Evolutionary conservation across 1,140 invertebrate species (phyloP), one percentile per base, ranked within the genome.

Genomic region (Mya arenaria): DNA sequence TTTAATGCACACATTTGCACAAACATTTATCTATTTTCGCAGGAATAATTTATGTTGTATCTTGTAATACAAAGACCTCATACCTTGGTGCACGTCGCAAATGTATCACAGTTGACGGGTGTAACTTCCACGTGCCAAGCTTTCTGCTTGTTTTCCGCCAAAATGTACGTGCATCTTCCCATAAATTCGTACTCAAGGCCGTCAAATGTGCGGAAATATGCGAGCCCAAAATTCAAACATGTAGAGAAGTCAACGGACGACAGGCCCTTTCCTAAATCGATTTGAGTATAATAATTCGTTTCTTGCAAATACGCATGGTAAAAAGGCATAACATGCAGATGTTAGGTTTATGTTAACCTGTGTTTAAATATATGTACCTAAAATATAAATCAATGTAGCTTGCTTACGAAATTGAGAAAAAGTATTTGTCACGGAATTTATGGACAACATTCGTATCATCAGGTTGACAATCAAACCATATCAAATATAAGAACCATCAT

Each of bases 221-320:
- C 92, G 30, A 95, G 95, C 30, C 95, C 94, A 96, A 96, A 97
- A 4, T 94, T 95, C 44, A 95, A 94, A 86, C 97, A 97, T 8
- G 94, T 87, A 0, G 72, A 19, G 44, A 87, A 88, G 8, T n/a
- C n/a, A n/a, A n/a, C 65, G 34, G 8, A 84, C 36, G 8, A 73
- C 56, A 41, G 25, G 30, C 13, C 25, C 56, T 34, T 84, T 58
- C 4, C 52, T 66, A 25, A 84, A 63, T 13, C 77, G 58, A 0
- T 85, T 79, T 88, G 28, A 60, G 8, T 15, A 15, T 15, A 60
- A 63, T 30, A 63, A 63, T 19, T 30, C 15, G 5, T 63, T 19
- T 63, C 28, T 28, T 28, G 28, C 10, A 19, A 60, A 15, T 25
- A 15, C 28, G 10, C 10, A 17, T 19, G 10, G 28, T 19, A 15